Conservation (phyloP, 2,113 vertebrate genomes). For the Butastur rufipennis region DNA sequence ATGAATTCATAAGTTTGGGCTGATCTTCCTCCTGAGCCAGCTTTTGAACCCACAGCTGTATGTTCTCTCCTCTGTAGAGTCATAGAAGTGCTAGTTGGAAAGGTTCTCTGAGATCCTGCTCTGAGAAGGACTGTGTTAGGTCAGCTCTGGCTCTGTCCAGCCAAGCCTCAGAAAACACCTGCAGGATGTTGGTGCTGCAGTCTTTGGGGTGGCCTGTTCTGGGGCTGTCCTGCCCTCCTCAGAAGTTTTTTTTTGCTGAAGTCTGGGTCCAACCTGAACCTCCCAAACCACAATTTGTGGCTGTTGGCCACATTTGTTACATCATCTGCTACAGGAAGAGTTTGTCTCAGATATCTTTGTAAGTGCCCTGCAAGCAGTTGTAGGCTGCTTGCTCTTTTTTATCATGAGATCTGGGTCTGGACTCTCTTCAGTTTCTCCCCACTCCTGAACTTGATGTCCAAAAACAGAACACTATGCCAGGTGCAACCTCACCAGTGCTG, state of each 20-base stretch:
- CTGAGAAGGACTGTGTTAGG: fast-evolving
- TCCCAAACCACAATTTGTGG: neutral
- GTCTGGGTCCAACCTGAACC: neutral
- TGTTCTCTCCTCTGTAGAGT: neutral
- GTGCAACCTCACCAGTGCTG: neutral
- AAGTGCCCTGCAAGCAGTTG: neutral
- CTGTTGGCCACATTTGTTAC: neutral
- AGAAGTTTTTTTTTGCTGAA: neutral
- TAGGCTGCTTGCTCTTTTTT: neutral
- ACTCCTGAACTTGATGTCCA: neutral
- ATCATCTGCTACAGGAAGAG: neutral
- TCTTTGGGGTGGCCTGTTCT: neutral
- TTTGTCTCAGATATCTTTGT: neutral
- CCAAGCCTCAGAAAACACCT: neutral
- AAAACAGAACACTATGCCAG: neutral
- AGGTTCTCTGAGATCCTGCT: neutral
- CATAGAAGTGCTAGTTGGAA: neutral
- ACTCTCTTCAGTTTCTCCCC: neutral
- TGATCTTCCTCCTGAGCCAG: neutral
- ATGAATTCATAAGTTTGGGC: neutral
- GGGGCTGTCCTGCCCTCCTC: neutral
- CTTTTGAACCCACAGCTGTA: neutral
- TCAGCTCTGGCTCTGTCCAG: neutral
- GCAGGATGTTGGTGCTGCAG: neutral
- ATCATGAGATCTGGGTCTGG: neutral